Base-by-base conservation (phyloP, 2,113 vertebrate species). In the Geothlypis trichas region DNA sequence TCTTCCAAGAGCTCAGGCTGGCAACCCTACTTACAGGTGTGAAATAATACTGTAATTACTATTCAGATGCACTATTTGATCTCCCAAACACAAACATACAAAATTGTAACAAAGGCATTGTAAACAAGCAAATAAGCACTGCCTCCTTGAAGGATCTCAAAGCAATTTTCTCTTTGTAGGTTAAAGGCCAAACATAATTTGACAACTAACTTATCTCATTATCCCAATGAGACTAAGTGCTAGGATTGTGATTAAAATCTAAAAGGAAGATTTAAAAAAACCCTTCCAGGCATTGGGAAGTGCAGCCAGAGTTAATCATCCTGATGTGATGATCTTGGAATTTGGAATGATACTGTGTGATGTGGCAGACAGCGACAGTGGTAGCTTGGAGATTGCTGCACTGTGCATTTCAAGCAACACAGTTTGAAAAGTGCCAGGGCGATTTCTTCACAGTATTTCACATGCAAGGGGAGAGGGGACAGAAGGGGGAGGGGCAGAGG, bases 401-500 rank as follows among this genome's bases (percentile, higher is more conserved):
- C 98, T 97, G 97, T 97, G 98, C 97, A 97, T 98, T 98, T 97
- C 96, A 98, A 98, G 97, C 98, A 97, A 98, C 97, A 96, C 97
- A 96, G 97, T 98, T 98, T 96, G 97, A 96, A 98, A 98, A 98
- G 98, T 98, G 98, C 98, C 98, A 98, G 98, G 98, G 98, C 96
- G 71, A 98, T 98, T 98, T 99, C 99, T 99, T 99, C 99, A 99
- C 99, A 99, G 99, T 99, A 99, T 98, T 98, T 98, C 98, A 99
- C 98, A 99, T 99, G 99, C 98, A 98, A 97, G 92, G 97, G 98
- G 96, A 97, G 95, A 93, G 88, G 96, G 96, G 87, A 95, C 93
- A 96, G 95, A 98, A 97, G 86, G 96, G 97, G 90, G 96, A 95
- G 96, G 95, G 95, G 94, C 89, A 5, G 91, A 97, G 95, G 96